phyloP scores from a whole-genome alignment of 2,797 vertebrate genomes.

The Perdix hodgsoniae region DNA sequence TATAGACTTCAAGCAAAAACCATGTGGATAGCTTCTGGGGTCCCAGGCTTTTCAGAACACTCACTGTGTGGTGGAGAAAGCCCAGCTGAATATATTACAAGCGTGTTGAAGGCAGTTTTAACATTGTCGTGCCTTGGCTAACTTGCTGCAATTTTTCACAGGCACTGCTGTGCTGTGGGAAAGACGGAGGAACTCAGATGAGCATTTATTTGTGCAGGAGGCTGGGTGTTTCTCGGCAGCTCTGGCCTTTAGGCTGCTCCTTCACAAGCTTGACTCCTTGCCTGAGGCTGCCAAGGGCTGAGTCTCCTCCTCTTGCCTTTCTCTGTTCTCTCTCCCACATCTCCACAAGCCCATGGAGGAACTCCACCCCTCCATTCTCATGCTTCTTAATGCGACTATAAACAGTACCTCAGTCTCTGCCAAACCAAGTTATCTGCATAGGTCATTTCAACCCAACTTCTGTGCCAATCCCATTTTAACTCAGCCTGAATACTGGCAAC shows the following conservation, averaged over 20 bases:
- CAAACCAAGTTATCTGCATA: constrained; percentile 38
- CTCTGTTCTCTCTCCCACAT: constrained; percentile 25
- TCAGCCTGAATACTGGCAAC: background rate
- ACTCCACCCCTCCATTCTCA: constrained; percentile 68
- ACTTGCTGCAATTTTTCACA: constrained; percentile 13
- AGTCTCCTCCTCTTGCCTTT: constrained; percentile 1
- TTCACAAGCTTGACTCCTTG: constrained; percentile 11
- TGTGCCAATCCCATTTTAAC: constrained; percentile 9
- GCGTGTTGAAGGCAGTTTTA: constrained; percentile 43
- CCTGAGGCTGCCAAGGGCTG: constrained; percentile 37
- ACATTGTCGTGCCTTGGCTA: background rate
- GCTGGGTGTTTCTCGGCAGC: constrained; percentile 7
- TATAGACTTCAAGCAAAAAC: background rate
- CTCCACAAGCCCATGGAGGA: constrained; percentile 2
- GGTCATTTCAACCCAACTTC: constrained; percentile 10
- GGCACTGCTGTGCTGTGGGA: constrained; percentile 6
- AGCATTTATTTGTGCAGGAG: constrained; percentile 23
- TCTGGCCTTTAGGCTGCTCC: background rate
- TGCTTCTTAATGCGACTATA: constrained; percentile 37
- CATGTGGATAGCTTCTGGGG: background rate
- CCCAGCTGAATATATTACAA: background rate
- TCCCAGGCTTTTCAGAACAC: constrained; percentile 6
- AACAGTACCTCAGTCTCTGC: constrained; percentile 42
- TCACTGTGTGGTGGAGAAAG: background rate
- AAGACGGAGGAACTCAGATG: constrained; percentile 5